Evolutionary conservation across 2,797 vertebrate species (phyloP).

Genomic region (Crax fasciolata): DNA sequence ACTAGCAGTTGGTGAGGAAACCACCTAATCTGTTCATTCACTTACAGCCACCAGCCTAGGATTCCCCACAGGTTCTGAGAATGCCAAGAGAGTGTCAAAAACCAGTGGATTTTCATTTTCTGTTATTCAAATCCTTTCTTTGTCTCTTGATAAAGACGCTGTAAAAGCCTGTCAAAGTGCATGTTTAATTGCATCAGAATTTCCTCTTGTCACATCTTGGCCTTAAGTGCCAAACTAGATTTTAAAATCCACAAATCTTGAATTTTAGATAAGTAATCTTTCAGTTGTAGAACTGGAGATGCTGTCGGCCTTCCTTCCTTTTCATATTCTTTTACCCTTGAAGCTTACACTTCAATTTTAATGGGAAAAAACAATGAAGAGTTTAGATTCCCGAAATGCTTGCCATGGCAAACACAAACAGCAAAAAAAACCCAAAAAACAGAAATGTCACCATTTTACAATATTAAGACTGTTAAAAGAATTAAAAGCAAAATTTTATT

Average conservation of each 20-base stretch:
- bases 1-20: background rate
- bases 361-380: background rate
- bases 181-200: background rate
- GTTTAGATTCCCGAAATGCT: background rate
- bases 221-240: background rate
- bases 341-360: background rate
- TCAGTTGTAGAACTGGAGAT: background rate
- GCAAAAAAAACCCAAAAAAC: background rate
- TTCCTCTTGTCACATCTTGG: background rate
- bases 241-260: background rate
- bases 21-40: background rate
- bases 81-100: background rate
- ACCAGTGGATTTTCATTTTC: background rate
- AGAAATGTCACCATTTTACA: background rate
- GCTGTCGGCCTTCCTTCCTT: background rate
- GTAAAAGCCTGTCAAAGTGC: background rate
- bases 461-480: background rate
- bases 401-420: background rate
- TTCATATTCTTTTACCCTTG: background rate
- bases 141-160: background rate
- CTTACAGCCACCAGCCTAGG: background rate
- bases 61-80: background rate
- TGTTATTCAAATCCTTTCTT: background rate
- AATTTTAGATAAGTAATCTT: background rate
- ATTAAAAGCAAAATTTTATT: background rate